Evolutionary conservation across 2,797 vertebrate species (phyloP).

Genomic region (Crocidura indochinensis): DNA sequence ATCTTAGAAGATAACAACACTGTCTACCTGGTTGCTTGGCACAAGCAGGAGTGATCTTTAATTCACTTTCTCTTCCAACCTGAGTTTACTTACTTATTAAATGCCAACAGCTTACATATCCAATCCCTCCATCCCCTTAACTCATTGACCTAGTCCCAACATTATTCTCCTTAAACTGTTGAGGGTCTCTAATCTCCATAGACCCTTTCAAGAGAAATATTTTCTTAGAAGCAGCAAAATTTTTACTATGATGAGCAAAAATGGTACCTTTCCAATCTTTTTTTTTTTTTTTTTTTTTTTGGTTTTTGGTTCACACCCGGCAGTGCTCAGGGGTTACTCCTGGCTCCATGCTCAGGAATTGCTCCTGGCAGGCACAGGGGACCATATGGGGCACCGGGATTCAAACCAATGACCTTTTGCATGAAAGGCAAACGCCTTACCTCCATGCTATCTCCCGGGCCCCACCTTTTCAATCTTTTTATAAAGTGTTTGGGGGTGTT

Average conservation of each 20-base stretch:
- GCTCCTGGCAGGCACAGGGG: too few species aligned
- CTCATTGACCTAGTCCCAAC: background rate
- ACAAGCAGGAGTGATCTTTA: background rate
- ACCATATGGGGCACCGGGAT: too few species aligned
- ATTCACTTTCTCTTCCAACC: constrained; percentile 44
- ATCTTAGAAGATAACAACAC: background rate
- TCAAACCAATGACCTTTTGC: too few species aligned
- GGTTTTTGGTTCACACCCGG: too few species aligned
- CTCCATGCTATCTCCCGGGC: too few species aligned
- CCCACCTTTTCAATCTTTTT: too few species aligned
- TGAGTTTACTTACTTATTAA: background rate
- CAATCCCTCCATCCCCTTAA: background rate
- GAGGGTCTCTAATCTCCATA: background rate
- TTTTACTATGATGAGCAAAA: constrained; percentile 7
- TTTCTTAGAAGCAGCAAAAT: background rate
- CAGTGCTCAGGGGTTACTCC: too few species aligned
- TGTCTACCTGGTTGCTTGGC: background rate
- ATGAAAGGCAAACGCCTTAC: too few species aligned
- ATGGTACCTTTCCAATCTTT: background rate
- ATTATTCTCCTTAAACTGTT: background rate
- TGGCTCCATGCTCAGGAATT: too few species aligned
- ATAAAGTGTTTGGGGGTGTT: too few species aligned
- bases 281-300: background rate
- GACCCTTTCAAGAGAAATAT: background rate
- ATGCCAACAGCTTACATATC: background rate